Evolutionary conservation across 2,888 invertebrate species (phyloP), one percentile per base, ranked within the genome.

Genomic region (Agrochola litura): DNA sequence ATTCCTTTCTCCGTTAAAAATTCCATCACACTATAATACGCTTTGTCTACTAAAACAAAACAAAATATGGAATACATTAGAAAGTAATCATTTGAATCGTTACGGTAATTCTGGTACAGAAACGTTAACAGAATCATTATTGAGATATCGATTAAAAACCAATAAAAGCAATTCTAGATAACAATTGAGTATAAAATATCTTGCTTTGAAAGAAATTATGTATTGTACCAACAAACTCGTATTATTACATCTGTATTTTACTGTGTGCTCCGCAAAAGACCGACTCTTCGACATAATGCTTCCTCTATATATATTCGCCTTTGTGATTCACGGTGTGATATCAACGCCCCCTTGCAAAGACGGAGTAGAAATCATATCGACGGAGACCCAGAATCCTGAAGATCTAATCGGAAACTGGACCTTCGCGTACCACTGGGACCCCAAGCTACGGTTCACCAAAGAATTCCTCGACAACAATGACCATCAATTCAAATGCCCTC

Each of bases 371-470:
- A 73, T 84, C 19, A 9, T n/a, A 37, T 8, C 72, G 0, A 25
- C 52, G 30, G 81, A 70, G n/a, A 74, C 64, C 16, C 74, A 68
- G 0, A 76, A 78, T 41, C 76, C 69, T 8, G 56, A 58, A n/a
- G 73, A 83, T n/a, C 49, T 81, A 8, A 14, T 84, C 19, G 84
- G 84, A 9, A 81, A 77, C 37, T 84, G 84, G 84, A 77, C 60
- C 0, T 52, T 71, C 30, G 73, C 76, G 0, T 84, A 81, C 73
- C 84, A 84, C 14, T 84, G 84, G 84, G 81, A 81, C n/a, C 71
- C n/a, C n/a, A 56, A 25, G 10, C 6, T 22, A 16, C 64, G 69
- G 30, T 76, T 54, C 46, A 1, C 8, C 2, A 12, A 63, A 16
- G 71, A 80, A 63, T 77, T 77, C 49, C 2, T 25, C 5, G 68